phyloP scores from a whole-genome alignment of 2,113 vertebrate genomes.

The Diphyllodes magnificus region DNA sequence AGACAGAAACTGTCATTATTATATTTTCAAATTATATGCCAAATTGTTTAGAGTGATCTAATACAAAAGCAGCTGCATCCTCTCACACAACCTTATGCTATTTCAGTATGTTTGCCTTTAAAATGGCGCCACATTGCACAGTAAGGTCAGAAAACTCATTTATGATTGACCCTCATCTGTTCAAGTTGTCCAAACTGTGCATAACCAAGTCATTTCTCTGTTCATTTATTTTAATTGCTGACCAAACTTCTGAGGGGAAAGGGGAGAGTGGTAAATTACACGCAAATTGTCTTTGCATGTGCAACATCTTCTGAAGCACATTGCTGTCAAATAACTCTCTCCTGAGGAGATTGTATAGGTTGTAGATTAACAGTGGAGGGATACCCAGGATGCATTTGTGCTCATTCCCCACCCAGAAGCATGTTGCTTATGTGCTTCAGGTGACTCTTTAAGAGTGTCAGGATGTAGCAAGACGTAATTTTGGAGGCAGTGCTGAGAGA shows the following conservation, averaged over 20 bases:
- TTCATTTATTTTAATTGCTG: background rate
- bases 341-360: background rate
- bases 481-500: background rate
- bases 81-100: background rate
- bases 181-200: background rate
- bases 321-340: background rate
- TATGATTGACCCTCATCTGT: background rate
- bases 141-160: background rate
- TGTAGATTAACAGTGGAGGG: background rate
- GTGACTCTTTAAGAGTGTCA: background rate
- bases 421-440: fast-evolving
- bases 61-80: background rate
- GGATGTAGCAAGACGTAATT: background rate
- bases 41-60: background rate
- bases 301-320: background rate
- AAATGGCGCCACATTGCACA: background rate
- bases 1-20: background rate
- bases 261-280: background rate
- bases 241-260: background rate
- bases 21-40: background rate
- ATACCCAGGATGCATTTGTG: background rate
- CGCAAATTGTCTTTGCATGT: background rate
- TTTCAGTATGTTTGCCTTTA: slow-evolving; percentile 5
- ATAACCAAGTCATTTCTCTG: background rate
- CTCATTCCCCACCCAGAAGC: background rate